Conservation (phyloP, 2,888 invertebrate species). For the Craniophora ligustri region DNA sequence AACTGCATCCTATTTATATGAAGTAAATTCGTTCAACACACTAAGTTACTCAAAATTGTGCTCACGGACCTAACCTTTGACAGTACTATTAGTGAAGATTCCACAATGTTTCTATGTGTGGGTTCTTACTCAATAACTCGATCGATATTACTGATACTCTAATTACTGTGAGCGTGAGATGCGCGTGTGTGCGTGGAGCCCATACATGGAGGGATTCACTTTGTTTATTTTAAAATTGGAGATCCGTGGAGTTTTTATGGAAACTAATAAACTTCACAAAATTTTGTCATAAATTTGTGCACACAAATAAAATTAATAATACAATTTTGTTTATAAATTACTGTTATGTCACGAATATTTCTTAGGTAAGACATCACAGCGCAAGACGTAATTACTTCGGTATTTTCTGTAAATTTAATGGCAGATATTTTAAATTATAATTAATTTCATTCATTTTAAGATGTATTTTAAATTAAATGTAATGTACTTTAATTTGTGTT, state of each 20-base stretch:
- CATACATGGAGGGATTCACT: conserved; percentile 55
- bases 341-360: too few species aligned
- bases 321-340: too few species aligned
- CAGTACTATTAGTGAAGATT: conserved; percentile 63
- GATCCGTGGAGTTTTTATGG: conserved; percentile 42
- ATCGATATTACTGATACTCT: conserved; percentile 78
- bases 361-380: too few species aligned
- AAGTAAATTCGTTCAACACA: conserved; percentile 81
- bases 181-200: conserved; percentile 50
- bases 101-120: conserved; percentile 60
- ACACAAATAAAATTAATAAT: too few species aligned
- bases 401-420: too few species aligned
- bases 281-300: too few species aligned
- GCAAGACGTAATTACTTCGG: too few species aligned
- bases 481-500: too few species aligned
- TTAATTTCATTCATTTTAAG: too few species aligned
- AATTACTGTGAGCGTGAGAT: conserved; percentile 67
- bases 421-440: too few species aligned
- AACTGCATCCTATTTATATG: conserved; percentile 83
- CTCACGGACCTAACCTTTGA: conserved; percentile 86
- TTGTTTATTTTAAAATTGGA: conserved; percentile 56
- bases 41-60: conserved; percentile 72
- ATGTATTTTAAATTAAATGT: too few species aligned
- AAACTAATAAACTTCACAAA: too few species aligned
- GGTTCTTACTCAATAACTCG: conserved; percentile 74